Evolutionary conservation across 2,888 invertebrate genomes (phyloP).

Genomic region (Diarsia rubi): DNA sequence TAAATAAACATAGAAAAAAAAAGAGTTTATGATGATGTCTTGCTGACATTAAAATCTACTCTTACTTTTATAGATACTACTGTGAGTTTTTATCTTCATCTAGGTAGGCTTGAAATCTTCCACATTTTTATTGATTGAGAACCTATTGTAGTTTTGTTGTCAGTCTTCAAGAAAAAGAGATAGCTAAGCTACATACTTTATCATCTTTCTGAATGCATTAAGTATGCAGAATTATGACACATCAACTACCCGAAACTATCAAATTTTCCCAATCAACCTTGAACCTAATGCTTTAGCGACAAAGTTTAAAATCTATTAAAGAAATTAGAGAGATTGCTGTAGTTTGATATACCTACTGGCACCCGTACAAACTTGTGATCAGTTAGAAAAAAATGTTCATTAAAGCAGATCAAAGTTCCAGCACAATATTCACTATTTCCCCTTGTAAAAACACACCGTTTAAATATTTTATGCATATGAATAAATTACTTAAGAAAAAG

Average conservation of each 20-base stretch:
- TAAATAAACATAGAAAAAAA: background rate
- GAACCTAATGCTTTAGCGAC: too few relatives aligned
- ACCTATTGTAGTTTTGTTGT: background rate
- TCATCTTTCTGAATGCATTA: background rate
- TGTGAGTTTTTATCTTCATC: background rate
- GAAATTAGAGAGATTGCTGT: too few relatives aligned
- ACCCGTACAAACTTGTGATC: background rate
- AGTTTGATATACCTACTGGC: too few relatives aligned
- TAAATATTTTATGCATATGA: slow-evolving; percentile 38
- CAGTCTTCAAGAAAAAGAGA: background rate
- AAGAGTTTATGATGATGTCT: background rate
- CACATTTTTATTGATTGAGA: background rate
- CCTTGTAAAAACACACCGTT: slow-evolving; percentile 5
- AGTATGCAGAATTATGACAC: background rate
- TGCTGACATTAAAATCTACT: background rate
- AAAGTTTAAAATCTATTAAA: too few relatives aligned
- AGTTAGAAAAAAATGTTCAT: too few relatives aligned
- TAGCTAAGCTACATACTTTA: background rate
- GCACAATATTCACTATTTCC: background rate
- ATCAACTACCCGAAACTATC: too few relatives aligned
- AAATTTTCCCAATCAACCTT: too few relatives aligned
- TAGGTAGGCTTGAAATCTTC: background rate
- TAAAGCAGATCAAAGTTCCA: slow-evolving; percentile 4
- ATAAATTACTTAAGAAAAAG: slow-evolving; percentile 48
- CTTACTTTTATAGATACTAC: background rate